Base-by-base conservation (phyloP, 2,797 vertebrate genomes). In the Falco biarmicus region DNA sequence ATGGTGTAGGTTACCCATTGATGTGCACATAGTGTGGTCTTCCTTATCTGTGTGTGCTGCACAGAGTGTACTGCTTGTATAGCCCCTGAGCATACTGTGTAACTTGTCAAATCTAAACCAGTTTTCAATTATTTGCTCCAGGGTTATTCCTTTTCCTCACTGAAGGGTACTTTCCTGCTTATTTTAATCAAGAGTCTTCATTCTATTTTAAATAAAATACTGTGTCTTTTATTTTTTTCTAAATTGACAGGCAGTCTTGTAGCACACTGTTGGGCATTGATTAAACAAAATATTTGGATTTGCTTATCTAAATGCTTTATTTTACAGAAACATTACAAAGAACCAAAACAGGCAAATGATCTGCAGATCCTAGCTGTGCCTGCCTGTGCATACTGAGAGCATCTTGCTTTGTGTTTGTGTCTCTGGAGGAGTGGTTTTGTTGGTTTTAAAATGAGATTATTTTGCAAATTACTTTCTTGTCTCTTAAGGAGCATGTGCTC, bases 91-190 rank as follows among this genome's bases (percentile, higher is more conserved):
- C 91, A 28, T 45, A 2, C 63, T 86, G 77, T 82, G 84, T 10
- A n/a, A 50, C 87, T 41, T 89, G 53, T 70, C 86, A 95, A 9
- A 85, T 59, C 81, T 31, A 20, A 93, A 54, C 57, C 21, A 32
- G 57, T 54, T 73, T 11, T 92, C 88, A 95, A 17, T 82, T 32
- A 25, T 63, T 81, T 95, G 56, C 74, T 88, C 84, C 81, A 82
- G 83, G 88, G 86, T 96, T 93, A 48, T 71, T 93, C 60, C 28
- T 94, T 74, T 74, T 78, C 71, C 68, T 90, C 47, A 13, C 81
- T 41, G 47, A 92, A 59, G 69, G 81, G 71, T 59, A 80, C 32
- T 78, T 91, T 43, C 17, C 50, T 83, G 68, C 68, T 81, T 47
- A 19, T 90, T 90, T 92, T 90, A 90, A 80, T 94, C 85, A 74